Base-by-base conservation (phyloP, 30 jellyfish, hydroid and myxozoan genomes). In the Pelagia noctiluca region DNA sequence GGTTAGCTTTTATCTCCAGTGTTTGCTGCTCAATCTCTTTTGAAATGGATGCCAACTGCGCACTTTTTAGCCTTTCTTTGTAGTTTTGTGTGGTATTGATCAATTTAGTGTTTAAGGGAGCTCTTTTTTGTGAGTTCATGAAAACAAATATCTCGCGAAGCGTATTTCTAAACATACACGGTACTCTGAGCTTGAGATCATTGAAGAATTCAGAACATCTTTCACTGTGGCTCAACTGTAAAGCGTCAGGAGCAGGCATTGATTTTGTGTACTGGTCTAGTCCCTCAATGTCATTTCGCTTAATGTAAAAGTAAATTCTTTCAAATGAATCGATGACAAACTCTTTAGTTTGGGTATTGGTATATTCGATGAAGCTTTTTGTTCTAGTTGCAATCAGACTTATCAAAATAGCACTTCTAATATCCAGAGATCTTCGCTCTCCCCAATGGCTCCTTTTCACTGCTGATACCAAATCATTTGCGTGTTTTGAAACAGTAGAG, bases 1-100 rank as follows among this genome's bases (percentile, higher is more conserved):
- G 72, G 8, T 79, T 53, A 3, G 90, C 75, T 24, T 53, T 46
- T 0, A 37, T 26, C 28, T 69, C 90, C 0, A 47, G 33, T 2
- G 90, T 33, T 31, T 35, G 75, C 26, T 67, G 76, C 34, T 79
- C 76, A 28, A 79, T 64, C 50, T 79, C 71, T 16, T 37, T 50
- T 0, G 82, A 62, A 26, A 79, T 79, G 0, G 81, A 31, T 13
- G 75, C 81, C 72, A 79, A 36, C 71, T 79, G 75, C 29, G 90
- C 72, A 22, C 75, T 48, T 49, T 70, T 25, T 3, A 79, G 70
- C 90, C 10, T 3, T 19, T 61, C 83, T 2, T 16, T 33, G 25
- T 22, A 64, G 72, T 63, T 61, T 11, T 11, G 36, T 10, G n/a
- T 28, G 7, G 83, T 28, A 31, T 37, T 64, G n/a, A 79, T 50